Conservation (phyloP, 2,888 invertebrate species). For the Periphyllus acericola region DNA sequence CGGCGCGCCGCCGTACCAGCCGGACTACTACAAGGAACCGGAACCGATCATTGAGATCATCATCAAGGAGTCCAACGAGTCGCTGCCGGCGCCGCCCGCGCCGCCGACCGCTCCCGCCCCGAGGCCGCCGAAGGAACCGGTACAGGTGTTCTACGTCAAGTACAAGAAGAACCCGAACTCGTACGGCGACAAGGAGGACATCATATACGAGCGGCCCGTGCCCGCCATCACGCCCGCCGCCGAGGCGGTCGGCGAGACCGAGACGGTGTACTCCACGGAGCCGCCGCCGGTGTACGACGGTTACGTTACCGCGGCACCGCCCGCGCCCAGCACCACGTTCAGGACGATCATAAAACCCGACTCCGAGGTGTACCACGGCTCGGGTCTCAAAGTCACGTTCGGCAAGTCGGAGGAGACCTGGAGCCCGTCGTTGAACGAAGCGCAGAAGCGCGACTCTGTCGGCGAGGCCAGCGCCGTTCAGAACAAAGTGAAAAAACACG, state of each 20-base stretch:
- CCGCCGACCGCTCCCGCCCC: slow-evolving; percentile 70
- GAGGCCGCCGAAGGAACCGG: slow-evolving; percentile 80
- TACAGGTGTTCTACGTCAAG: slow-evolving; percentile 90
- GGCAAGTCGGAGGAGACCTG: slow-evolving; percentile 72
- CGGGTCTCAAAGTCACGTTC: slow-evolving; percentile 84
- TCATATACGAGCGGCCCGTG: slow-evolving; percentile 83
- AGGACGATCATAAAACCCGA: slow-evolving; percentile 87
- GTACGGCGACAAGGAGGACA: slow-evolving; percentile 69
- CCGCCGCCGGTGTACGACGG: slow-evolving; percentile 21
- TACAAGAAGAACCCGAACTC: slow-evolving; percentile 85
- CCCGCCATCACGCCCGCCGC: slow-evolving; percentile 79
- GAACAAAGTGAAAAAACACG: slow-evolving; percentile 16
- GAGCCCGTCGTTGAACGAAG: slow-evolving; percentile 70
- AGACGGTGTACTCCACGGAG: slow-evolving; percentile 64
- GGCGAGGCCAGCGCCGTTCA: slow-evolving; percentile 49
- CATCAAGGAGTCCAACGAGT: slow-evolving; percentile 88
- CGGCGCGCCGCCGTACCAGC: slow-evolving; percentile 67
- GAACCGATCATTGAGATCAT: slow-evolving; percentile 93
- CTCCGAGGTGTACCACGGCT: slow-evolving; percentile 81
- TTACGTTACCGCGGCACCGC: slow-evolving; percentile 67
- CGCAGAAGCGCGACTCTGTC: slow-evolving; percentile 62
- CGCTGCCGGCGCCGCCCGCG: slow-evolving; percentile 75
- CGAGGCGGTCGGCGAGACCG: slow-evolving; percentile 47
- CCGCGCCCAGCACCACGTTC: slow-evolving; percentile 80
- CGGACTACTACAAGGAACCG: slow-evolving; percentile 78